phyloP scores from a whole-genome alignment of 2,888 invertebrate species.

The Aricia artaxerxes region DNA sequence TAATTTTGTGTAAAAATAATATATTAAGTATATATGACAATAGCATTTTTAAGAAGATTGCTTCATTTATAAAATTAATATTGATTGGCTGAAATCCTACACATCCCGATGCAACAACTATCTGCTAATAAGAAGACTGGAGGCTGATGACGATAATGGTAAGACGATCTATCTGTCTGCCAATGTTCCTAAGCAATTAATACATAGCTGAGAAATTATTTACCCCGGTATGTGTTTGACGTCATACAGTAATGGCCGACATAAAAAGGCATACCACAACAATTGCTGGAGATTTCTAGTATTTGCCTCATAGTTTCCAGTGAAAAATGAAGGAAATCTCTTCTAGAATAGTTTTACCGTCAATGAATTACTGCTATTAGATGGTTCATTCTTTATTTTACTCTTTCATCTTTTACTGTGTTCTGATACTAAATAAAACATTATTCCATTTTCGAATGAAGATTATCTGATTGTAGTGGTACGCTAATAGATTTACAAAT shows the following conservation, averaged over 20 bases:
- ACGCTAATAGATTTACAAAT: too few relatives aligned
- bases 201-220: slow-evolving; percentile 10
- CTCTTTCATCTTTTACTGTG: too few relatives aligned
- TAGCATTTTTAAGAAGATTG: too few relatives aligned
- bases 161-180: not conserved
- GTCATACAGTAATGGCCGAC: not conserved
- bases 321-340: not conserved
- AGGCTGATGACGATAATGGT: not conserved
- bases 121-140: not conserved
- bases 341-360: not conserved
- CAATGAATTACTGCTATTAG: not conserved
- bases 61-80: too few relatives aligned
- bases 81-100: too few relatives aligned
- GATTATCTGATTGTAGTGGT: too few relatives aligned
- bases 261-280: slow-evolving; percentile 13
- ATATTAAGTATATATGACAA: too few relatives aligned
- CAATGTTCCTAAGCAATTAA: slow-evolving; percentile 19
- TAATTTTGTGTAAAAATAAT: too few relatives aligned
- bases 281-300: slow-evolving; percentile 7
- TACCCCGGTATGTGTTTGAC: slow-evolving; percentile 5
- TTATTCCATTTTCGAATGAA: too few relatives aligned
- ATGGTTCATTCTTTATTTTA: not conserved
- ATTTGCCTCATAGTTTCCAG: not conserved
- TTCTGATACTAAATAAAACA: too few relatives aligned
- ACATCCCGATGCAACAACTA: too few relatives aligned